phyloP scores from a whole-genome alignment of 1,140 invertebrate species.

The Nylanderia fulva region DNA sequence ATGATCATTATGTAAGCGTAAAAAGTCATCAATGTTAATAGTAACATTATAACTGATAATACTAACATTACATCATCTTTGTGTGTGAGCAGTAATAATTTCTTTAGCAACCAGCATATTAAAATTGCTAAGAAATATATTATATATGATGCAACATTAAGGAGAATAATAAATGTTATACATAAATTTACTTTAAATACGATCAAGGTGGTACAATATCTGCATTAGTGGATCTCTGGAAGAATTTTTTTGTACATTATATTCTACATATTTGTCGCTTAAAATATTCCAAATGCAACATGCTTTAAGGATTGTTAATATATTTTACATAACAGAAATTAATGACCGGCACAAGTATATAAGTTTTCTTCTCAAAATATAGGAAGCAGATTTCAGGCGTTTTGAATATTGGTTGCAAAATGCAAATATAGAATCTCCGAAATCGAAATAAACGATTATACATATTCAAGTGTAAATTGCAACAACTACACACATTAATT shows the following conservation, averaged over 20 bases:
- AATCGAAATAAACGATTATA: conserved; percentile 69
- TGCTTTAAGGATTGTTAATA: conserved; percentile 39
- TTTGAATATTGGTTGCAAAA: conserved; percentile 55
- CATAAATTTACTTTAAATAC: conserved; percentile 47
- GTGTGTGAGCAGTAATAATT: conserved; percentile 42
- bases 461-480: conserved; percentile 62
- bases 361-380: conserved; percentile 52
- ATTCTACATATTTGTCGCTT: not conserved
- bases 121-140: conserved; percentile 36
- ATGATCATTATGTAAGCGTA: conserved; percentile 53
- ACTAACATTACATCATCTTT: conserved; percentile 46
- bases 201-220: conserved; percentile 23
- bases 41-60: conserved; percentile 56
- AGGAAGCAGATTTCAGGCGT: conserved; percentile 54
- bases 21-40: conserved; percentile 55
- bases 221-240: conserved; percentile 21
- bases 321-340: conserved; percentile 52
- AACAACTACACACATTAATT: conserved; percentile 58
- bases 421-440: conserved; percentile 60
- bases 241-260: conserved; percentile 58
- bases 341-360: conserved; percentile 46
- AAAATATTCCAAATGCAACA: conserved; percentile 51
- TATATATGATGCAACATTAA: conserved; percentile 9
- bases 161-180: not conserved
- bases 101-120: conserved; percentile 39